phyloP scores from a whole-genome alignment of 92 coral and sea anemone species.

The Diadumene lineata region DNA sequence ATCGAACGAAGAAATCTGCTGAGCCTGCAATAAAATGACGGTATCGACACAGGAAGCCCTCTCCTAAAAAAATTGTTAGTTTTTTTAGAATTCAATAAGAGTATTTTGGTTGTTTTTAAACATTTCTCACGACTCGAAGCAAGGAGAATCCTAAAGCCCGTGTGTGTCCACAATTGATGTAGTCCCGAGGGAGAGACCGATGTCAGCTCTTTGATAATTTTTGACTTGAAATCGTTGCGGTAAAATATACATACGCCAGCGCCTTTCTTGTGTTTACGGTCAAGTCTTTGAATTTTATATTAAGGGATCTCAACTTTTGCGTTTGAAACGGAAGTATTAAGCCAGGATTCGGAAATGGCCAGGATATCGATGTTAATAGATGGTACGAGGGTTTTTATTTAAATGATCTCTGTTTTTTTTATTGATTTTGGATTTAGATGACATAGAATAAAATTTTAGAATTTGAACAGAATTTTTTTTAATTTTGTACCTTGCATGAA shows the following conservation, averaged over 20 bases:
- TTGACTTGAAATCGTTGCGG: conserved; percentile 17
- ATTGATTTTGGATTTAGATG: neutral
- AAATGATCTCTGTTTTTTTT: neutral
- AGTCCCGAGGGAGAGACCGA: conserved; percentile 3
- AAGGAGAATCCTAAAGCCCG: too few species aligned
- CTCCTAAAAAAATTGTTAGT: too few species aligned
- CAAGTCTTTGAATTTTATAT: conserved; percentile 25
- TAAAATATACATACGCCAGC: conserved; percentile 19
- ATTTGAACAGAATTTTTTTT: too few species aligned
- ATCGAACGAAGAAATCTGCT: too few species aligned
- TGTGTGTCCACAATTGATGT: conserved; percentile 8
- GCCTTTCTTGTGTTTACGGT: conserved; percentile 28
- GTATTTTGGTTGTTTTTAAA: too few species aligned
- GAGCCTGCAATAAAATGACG: too few species aligned
- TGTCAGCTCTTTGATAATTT: conserved; percentile 15
- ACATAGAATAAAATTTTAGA: too few species aligned
- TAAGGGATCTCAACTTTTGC: conserved; percentile 24
- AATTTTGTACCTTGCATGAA: too few species aligned
- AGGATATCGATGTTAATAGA: conserved; percentile 12
- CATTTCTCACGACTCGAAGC: too few species aligned
- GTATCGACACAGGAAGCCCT: too few species aligned
- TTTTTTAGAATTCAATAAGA: too few species aligned
- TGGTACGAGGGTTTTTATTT: neutral
- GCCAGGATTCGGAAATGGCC: conserved; percentile 27
- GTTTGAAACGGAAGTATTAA: conserved; percentile 24